Evolutionary conservation across 1,140 invertebrate genomes (phyloP), one percentile per base, ranked within the genome.

Genomic region (Bradynema listronoti): DNA sequence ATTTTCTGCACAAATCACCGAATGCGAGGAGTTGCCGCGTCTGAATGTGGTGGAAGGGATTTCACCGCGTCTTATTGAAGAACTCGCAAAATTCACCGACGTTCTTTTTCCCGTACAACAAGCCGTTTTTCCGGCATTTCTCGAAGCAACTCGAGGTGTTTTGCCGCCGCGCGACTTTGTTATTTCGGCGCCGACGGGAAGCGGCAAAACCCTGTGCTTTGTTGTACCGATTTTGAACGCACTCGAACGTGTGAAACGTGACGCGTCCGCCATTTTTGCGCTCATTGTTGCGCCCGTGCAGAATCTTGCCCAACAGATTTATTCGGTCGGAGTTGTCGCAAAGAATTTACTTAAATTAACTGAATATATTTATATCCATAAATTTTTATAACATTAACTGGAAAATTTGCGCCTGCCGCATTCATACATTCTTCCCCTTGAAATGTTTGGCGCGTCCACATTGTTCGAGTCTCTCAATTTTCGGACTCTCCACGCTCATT

Each of bases 201-300:
- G 66, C 41, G 67, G 67, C n/a, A 69, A 69, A 33, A 69, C 67
- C 1, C 32, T 69, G 6, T 69, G 67, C 43, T 69, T 56, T 49
- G 42, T 69, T 24, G 7, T 69, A 22, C 67, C 67, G 27, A 68
- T 69, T 43, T 39, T 73, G 22, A 73, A 72, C 49, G 22, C 34
- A 11, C 34, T 68, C 29, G 39, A 27, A 25, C n/a, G 34, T 39
- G 16, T 30, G 19, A 42, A 41, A 33, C 39, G 32, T 32, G 29
- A 27, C 11, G 4, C 29, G 19, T 61, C 59, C 25, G 25, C 53
- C 7, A 43, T 73, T 1, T 72, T 33, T 58, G 66, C 68, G 29
- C 27, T 72, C 32, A 57, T 72, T 43, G 43, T 68, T 14, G 67
- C 64, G 29, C 67, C 67, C 14, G 29, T 56, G 24, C 16, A 30